Evolutionary conservation across 2,113 vertebrate genomes (phyloP).

Genomic region (Aphelocoma coerulescens): DNA sequence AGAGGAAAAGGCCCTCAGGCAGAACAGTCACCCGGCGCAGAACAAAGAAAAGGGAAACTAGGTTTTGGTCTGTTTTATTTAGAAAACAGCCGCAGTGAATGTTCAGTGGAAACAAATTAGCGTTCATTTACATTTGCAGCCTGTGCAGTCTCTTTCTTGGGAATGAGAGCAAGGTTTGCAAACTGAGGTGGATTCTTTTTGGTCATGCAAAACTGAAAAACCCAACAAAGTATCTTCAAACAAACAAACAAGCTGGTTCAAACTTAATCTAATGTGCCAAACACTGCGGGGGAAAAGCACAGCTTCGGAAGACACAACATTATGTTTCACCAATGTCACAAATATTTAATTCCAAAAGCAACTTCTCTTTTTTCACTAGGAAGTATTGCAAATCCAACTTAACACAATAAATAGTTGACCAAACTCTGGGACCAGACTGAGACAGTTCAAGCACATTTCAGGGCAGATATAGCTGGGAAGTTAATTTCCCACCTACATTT

Average conservation of each 20-base stretch:
- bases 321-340: not conserved
- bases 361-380: not conserved
- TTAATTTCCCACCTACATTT: not conserved
- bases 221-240: not conserved
- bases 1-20: not conserved
- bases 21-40: not conserved
- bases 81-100: not conserved
- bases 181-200: not conserved
- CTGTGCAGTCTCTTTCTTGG: not conserved
- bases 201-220: not conserved
- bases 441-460: not conserved
- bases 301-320: not conserved
- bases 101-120: not conserved
- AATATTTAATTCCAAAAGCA: not conserved
- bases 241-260: not conserved
- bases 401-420: slow-evolving; percentile 49
- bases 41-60: not conserved
- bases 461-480: not conserved
- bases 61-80: slow-evolving; percentile 32
- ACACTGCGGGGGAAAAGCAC: not conserved
- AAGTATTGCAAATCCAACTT: not conserved
- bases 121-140: not conserved
- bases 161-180: not conserved
- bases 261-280: not conserved
- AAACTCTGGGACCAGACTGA: not conserved